Conservation (phyloP, 2,888 invertebrate species). For the Melieria omissa region DNA sequence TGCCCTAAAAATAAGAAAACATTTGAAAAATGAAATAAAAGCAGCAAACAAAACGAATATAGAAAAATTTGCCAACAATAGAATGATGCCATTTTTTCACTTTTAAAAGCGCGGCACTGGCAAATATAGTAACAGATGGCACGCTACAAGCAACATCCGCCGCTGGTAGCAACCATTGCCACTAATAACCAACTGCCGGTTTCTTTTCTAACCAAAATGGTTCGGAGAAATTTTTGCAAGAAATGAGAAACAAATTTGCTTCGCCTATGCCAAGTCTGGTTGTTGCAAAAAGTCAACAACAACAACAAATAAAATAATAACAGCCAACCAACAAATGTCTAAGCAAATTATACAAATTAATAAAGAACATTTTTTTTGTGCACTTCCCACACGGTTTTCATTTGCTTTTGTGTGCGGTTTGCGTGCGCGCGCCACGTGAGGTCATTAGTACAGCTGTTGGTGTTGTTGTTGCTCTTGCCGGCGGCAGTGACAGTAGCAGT, state of each 20-base stretch:
- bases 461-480: no score
- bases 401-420: no score
- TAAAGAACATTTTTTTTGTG: slow-evolving; percentile 8
- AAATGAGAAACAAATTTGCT: slow-evolving; percentile 26
- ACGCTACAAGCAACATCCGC: no score
- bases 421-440: slow-evolving; percentile 21
- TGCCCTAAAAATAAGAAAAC: no score
- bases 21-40: no score
- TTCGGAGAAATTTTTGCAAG: slow-evolving; percentile 54
- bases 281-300: not conserved
- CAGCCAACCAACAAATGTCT: not conserved
- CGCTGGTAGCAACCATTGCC: no score
- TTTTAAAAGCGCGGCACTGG: slow-evolving; percentile 7
- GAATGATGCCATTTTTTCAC: slow-evolving; percentile 56
- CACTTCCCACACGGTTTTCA: not conserved
- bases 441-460: slow-evolving; percentile 48
- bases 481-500: not conserved
- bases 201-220: slow-evolving; percentile 43
- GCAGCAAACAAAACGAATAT: no score
- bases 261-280: not conserved
- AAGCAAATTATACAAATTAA: slow-evolving; percentile 4
- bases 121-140: no score
- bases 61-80: slow-evolving; percentile 46
- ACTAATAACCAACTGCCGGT: no score
- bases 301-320: no score